Base-by-base conservation (phyloP, 2,888 invertebrate genomes). In the Drosophila koepferae region DNA sequence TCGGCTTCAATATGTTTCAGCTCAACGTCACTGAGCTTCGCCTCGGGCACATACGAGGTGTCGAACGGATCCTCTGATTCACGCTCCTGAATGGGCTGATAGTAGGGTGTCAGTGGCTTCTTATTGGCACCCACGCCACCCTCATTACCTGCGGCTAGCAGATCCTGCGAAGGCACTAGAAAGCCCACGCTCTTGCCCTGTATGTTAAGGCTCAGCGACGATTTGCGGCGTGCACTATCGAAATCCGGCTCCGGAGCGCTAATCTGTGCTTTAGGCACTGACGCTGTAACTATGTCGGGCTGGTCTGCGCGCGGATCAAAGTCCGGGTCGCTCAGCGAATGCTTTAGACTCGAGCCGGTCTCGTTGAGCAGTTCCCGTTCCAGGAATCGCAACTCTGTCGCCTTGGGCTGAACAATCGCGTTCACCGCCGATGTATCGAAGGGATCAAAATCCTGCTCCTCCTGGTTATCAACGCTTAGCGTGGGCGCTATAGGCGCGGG, bases 341-440 rank as follows among this genome's bases (percentile, higher is more conserved):
- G 93, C 74, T 94, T 93, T 56, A 94, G 93, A 23, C 92, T 91
- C 40, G 92, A 91, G 48, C 94, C 94, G 16, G 95, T 95, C 2
- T 83, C 77, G 85, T 80, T 75, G 4, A 97, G 94, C 14, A 97
- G 92, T 92, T 97, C 97, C 89, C 96, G 95, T 92, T 97, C 97
- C 48, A 97, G 93, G 82, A 96, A 95, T 91, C 97, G 96, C 3
- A 97, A 91, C 92, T 97, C 97, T 8, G 96, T 95, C 92, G 95
- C 95, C 44, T 97, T 97, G 0, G 97, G 97, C 63, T 96, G 95
- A 51, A 96, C 95, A 41, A 96, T 94, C 61, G 94, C 94, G 84
- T 95, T 95, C 3, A 97, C 95, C 40, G 95, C 95, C 0, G 97
- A 97, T 0, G 98, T 98, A 90, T 98, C 98, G 86, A 98, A 98